These are phyloP conservation scores for Oceanodroma tethys DNA, from an alignment of 2,113 vertebrate species.

Conservation along the genomic window DNA sequence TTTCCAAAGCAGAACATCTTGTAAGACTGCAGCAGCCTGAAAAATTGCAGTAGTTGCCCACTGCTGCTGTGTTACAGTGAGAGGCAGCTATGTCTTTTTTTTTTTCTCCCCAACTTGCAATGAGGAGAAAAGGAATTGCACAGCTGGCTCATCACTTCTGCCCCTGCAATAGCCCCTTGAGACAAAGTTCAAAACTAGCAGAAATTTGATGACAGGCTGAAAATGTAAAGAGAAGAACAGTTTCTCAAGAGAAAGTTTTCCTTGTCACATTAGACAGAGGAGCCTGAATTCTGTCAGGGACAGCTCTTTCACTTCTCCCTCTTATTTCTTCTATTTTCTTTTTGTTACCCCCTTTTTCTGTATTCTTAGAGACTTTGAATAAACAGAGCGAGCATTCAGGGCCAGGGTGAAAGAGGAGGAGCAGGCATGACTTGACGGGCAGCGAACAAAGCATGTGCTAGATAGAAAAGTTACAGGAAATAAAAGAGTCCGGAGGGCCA, in stretches of 20 bases:
- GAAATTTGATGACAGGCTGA: not conserved
- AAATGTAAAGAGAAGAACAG: not conserved
- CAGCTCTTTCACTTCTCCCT: not conserved
- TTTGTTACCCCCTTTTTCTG: not conserved
- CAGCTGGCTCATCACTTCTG: not conserved
- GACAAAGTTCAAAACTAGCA: not conserved
- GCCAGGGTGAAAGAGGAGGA: not conserved
- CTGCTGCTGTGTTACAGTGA: not conserved
- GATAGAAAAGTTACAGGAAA: slow-evolving; percentile 20
- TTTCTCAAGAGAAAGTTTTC: not conserved
- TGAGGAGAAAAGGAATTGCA: not conserved
- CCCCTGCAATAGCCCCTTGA: not conserved
- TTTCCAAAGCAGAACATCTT: not conserved
- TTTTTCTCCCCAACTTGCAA: not conserved
- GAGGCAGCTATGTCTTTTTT: not conserved
- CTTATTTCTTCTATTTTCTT: not conserved
- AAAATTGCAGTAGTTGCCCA: not conserved
- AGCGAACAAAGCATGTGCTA: not conserved
- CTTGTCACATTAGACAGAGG: not conserved
- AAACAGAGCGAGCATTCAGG: slow-evolving; percentile 16
- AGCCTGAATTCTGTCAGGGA: not conserved
- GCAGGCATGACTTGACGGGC: not conserved
- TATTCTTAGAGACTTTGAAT: not conserved
- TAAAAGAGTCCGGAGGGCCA: not conserved
- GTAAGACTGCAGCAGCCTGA: not conserved